Evolutionary conservation across 2,797 vertebrate genomes (phyloP), one percentile per base, ranked within the genome.

Genomic region (Phoeniculus purpureus): DNA sequence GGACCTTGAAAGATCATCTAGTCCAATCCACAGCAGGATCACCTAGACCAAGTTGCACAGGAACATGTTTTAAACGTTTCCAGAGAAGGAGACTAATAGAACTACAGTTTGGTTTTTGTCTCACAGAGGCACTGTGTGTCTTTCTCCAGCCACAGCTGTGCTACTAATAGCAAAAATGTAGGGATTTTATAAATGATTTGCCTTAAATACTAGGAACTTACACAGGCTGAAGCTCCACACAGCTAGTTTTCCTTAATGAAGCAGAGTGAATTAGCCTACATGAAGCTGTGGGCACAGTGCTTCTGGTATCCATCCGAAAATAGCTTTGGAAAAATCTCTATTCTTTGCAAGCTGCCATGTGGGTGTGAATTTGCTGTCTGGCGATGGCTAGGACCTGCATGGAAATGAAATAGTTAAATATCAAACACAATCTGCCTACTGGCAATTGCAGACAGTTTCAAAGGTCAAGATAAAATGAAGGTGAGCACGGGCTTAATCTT

Each of bases 221-320:
- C 64, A 48, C 29, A 61, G 59, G 81, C 55, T 88, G 86, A 71
- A 72, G 50, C 54, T 91, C 29, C 62, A 81, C 27, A 64, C 51
- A 68, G 62, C 58, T 78, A 55, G 72, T 92, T 91, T 90, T 87
- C 58, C 59, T 67, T 85, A 17, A 77, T 79, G 88, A 90, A 83
- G 51, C 34, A 67, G 34, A 43, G 62, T 60, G 78, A 88, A 91
- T 91, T 91, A 92, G 82, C 65, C 68, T 47, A 64, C 34, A 47
- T 61, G 71, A 90, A 91, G 59, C 48, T 68, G 62, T 59, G 61
- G 78, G 55, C 66, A 26, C 48, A 89, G 73, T 71, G 73, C 15
- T 64, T 74, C 70, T 83, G 48, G 59, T 81, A 76, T 75, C 83
- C 21, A 19, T 81, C 60, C 83, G 78, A 93, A 91, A 87, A 83